These are phyloP conservation scores for Syngnathoides biaculeatus DNA, from an alignment of 2,113 vertebrate genomes.

Conservation along the genomic window DNA sequence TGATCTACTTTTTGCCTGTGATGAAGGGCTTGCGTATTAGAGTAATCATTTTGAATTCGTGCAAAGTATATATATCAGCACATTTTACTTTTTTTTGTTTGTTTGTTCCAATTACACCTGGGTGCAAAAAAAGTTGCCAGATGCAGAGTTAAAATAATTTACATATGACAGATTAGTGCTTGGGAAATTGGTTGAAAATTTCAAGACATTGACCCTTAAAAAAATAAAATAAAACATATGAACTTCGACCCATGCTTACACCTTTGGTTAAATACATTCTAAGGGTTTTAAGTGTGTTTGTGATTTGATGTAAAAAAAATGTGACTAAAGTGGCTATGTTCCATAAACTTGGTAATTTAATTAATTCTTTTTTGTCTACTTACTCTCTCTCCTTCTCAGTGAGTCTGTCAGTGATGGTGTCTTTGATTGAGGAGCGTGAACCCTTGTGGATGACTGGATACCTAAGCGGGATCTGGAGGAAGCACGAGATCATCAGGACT, in stretches of 20 bases:
- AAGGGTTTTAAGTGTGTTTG: not conserved
- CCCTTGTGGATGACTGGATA: slow-evolving; percentile 97
- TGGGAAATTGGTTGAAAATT: not conserved
- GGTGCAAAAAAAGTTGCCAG: not conserved
- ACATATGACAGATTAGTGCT: not conserved
- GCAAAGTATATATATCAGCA: no score
- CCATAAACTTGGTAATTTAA: not conserved
- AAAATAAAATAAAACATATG: not conserved
- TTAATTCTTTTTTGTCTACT: slow-evolving; percentile 60
- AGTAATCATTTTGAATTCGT: no score
- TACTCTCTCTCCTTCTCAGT: slow-evolving; percentile 96
- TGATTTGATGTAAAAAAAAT: not conserved
- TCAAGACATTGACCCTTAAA: not conserved
- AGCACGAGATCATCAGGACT: slow-evolving; percentile 97
- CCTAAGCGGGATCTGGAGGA: slow-evolving; percentile 95
- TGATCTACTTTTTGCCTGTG: no score
- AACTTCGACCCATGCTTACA: not conserved
- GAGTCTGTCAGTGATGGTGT: slow-evolving; percentile 97
- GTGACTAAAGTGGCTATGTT: not conserved
- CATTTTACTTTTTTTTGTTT: no score
- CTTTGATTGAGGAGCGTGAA: slow-evolving; percentile 93
- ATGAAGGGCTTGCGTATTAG: no score
- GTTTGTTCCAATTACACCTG: no score
- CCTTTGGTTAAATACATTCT: not conserved
- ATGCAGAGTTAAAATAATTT: not conserved